Evolutionary conservation across 2,888 invertebrate genomes (phyloP), one percentile per base, ranked within the genome.

Genomic region (Agrochola litura): DNA sequence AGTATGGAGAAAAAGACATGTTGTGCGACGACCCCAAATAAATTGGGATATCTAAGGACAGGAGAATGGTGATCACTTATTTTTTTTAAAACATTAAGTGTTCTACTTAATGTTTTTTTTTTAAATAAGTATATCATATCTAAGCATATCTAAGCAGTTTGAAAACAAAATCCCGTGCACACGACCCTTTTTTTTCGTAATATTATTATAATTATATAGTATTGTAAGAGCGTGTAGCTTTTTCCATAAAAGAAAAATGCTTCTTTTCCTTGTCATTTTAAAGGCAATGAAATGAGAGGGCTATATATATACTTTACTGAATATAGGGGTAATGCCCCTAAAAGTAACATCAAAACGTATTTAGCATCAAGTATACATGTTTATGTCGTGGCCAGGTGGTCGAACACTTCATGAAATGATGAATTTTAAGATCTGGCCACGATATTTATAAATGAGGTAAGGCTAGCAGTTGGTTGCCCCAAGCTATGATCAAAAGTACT

Each of bases 401-500:
- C 30, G 30, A 30, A 30, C 30, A 37, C 5, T 37, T 37, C 37
- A 37, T 37, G 37, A 37, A 37, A 37, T 37, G 37, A 37, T 37
- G 2, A 37, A 37, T 37, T 37, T 5, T 37, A 37, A 37, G 37
- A 37, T 37, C 37, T 37, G 37, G 37, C 37, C 37, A 37, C 37
- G 3, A 37, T 37, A 37, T 37, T 37, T 3, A 37, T 37, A 65
- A 46, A 46, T 43, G 43, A 43, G 9, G 43, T 9, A 43, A 58
- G 54, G 30, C 19, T 6, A n/a, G 16, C 30, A 19, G 22, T 19
- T 52, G 6, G 12, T 52, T 30, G 19, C 30, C 22, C 16, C 22
- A 74, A 75, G 25, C n/a, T 60, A 22, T 64, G 52, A 3, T 67
- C 22, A 43, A 61, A 30, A 25, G 6, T 30, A 76, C 80, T 81